Percentiles rank a stretch among this genome's conserved stretches.
These are phyloP conservation scores for Salvator merianae DNA, from an alignment of 2,113 vertebrate species.

Conservation along the genomic window DNA sequence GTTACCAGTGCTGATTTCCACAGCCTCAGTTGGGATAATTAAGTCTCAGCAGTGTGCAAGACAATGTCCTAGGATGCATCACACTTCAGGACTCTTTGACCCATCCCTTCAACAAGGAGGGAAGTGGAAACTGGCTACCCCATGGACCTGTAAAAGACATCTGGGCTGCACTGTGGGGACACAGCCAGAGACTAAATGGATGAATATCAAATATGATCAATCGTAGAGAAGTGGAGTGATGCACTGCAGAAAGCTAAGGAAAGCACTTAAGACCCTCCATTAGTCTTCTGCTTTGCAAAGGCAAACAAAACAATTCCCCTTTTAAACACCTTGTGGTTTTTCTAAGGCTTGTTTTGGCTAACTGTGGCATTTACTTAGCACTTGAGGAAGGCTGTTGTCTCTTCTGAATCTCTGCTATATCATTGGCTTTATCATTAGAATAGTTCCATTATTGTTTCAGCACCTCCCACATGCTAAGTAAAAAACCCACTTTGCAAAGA, in stretches of 20 bases:
- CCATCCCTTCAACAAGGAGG: too few relatives aligned
- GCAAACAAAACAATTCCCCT: neutral
- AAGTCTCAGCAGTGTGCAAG: too few relatives aligned
- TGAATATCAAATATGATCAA: conserved; percentile 41
- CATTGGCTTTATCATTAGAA: conserved; percentile 58
- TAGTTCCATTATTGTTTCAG: conserved; percentile 55
- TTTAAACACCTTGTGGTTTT: conserved; percentile 27
- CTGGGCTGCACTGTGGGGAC: too few relatives aligned
- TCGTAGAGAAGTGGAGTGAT: conserved; percentile 23
- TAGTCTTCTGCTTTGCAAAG: conserved; percentile 16
- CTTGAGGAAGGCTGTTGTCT: conserved; percentile 48
- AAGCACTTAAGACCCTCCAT: conserved; percentile 20
- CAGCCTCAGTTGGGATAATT: too few relatives aligned
- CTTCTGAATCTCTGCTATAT: conserved; percentile 41
- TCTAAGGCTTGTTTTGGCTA: conserved; percentile 58
- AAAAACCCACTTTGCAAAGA: conserved; percentile 51
- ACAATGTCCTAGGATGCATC: too few relatives aligned
- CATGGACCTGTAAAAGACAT: too few relatives aligned
- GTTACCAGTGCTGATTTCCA: too few relatives aligned
- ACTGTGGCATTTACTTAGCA: conserved; percentile 50
- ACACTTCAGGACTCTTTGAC: too few relatives aligned
- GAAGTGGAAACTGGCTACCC: too few relatives aligned
- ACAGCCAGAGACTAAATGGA: conserved; percentile 20
- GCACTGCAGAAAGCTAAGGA: conserved; percentile 11
- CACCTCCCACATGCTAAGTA: conserved; percentile 55